These are phyloP conservation scores for Machimus rusticus DNA, from an alignment of 2,888 invertebrate genomes.

Conservation along the genomic window DNA sequence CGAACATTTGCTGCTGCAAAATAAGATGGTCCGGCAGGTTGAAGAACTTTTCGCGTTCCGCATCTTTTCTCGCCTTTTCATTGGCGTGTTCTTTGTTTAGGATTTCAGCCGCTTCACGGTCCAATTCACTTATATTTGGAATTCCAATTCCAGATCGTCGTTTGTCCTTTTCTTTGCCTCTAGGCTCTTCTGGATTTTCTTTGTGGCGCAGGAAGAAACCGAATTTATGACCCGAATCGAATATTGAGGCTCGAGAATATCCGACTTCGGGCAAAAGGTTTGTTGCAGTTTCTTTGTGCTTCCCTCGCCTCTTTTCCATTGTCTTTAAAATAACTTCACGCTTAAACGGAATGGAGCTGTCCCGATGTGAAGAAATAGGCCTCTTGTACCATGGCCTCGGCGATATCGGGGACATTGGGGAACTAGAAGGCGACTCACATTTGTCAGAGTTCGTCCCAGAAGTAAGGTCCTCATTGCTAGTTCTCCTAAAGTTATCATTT, in stretches of 20 bases:
- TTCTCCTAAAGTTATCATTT: slow-evolving; percentile 38
- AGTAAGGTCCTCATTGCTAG: not conserved
- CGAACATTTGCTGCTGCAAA: slow-evolving; percentile 47
- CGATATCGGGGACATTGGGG: slow-evolving; percentile 62
- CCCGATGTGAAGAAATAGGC: slow-evolving; percentile 54
- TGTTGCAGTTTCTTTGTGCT: slow-evolving; percentile 56
- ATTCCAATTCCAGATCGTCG: slow-evolving; percentile 69
- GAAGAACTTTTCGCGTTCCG: slow-evolving; percentile 56
- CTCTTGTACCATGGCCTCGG: slow-evolving; percentile 75
- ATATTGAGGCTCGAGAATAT: slow-evolving; percentile 65
- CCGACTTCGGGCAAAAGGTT: slow-evolving; percentile 65
- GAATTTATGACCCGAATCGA: slow-evolving; percentile 57
- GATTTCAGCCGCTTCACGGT: slow-evolving; percentile 79
- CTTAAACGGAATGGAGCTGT: slow-evolving; percentile 52
- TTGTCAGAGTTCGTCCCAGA: not conserved
- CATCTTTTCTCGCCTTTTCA: slow-evolving; percentile 52
- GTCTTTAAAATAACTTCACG: slow-evolving; percentile 50
- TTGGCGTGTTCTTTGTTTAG: slow-evolving; percentile 47
- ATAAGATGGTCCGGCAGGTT: slow-evolving; percentile 47
- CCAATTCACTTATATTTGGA: slow-evolving; percentile 80
- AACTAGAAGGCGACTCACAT: slow-evolving; percentile 7
- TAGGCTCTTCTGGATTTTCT: slow-evolving; percentile 49
- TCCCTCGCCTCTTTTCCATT: slow-evolving; percentile 57
- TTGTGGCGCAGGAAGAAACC: slow-evolving; percentile 47
- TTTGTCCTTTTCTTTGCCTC: slow-evolving; percentile 61